Evolutionary conservation across 2,113 vertebrate genomes (phyloP).

Genomic region (Podiceps cristatus): DNA sequence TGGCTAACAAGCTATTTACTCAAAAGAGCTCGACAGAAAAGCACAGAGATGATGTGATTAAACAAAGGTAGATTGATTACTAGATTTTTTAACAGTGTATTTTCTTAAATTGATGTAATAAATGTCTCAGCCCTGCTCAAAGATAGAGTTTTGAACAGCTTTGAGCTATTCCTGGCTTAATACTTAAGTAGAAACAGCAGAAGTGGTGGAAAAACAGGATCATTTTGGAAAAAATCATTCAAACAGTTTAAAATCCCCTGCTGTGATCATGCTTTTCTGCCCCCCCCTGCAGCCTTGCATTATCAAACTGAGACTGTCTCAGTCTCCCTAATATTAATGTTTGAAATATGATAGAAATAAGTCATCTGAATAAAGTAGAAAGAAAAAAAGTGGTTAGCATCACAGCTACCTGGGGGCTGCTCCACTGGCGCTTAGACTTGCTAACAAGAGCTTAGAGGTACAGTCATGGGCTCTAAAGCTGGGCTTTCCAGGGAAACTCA

Average conservation of each 20-base stretch:
- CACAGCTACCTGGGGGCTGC: not conserved
- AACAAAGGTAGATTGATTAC: not conserved
- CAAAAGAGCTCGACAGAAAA: not conserved
- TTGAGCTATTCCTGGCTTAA: not conserved
- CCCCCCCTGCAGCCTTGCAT: not conserved
- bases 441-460: not conserved
- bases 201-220: not conserved
- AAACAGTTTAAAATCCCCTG: slow-evolving; percentile 20
- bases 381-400: not conserved
- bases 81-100: not conserved
- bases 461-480: not conserved
- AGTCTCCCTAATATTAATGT: not conserved
- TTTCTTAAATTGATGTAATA: not conserved
- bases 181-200: not conserved
- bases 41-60: not conserved
- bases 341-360: not conserved
- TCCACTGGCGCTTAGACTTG: not conserved
- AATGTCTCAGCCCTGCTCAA: not conserved
- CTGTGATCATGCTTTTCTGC: not conserved
- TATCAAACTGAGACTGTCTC: not conserved
- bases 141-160: not conserved
- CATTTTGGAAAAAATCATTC: not conserved
- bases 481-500: not conserved
- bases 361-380: not conserved
- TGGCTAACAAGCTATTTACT: not conserved